phyloP scores from a whole-genome alignment of 1,140 invertebrate species.

The Drosophila mojavensis region DNA sequence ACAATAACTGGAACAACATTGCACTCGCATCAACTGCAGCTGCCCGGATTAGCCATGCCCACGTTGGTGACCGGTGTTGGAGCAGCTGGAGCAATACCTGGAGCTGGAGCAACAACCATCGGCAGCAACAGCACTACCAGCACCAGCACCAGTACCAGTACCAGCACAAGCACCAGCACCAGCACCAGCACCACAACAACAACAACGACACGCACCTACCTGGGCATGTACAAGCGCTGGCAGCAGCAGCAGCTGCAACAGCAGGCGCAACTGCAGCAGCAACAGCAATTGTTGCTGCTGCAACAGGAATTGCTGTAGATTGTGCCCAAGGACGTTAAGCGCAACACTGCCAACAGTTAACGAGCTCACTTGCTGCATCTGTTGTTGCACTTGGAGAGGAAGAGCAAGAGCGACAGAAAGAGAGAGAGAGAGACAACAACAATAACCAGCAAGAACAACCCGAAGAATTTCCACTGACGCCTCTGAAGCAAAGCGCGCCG shows the following conservation, averaged over 20 bases:
- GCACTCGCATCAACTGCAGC: conserved; percentile 13
- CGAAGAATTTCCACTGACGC: conserved; percentile 54
- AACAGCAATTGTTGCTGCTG: conserved; percentile 69
- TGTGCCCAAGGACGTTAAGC: conserved; percentile 14
- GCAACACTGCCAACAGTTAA: conserved; percentile 35
- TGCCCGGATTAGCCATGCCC: conserved; percentile 18
- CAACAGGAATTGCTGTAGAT: conserved; percentile 70
- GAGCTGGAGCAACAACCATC: conserved; percentile 9
- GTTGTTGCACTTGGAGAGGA: conserved; percentile 13
- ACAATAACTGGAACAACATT: conserved; percentile 12
- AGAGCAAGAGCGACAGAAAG: not conserved
- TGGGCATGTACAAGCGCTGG: conserved; percentile 75
- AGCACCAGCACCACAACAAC: conserved; percentile 39
- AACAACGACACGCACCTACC: conserved; percentile 56
- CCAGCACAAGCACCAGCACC: conserved; percentile 74
- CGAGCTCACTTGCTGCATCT: conserved; percentile 21
- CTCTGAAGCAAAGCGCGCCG: conserved; percentile 41
- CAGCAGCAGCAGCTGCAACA: conserved; percentile 73
- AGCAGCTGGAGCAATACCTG: conserved; percentile 35
- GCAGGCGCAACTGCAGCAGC: conserved; percentile 67
- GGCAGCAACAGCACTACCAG: conserved; percentile 13
- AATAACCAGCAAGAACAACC: conserved; percentile 44
- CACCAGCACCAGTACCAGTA: conserved; percentile 25
- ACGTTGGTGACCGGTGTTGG: conserved; percentile 14
- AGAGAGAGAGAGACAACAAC: conserved; percentile 15